Evolutionary conservation across 2,888 invertebrate genomes (phyloP), one percentile per base, ranked within the genome.

Genomic region (Zhuqinia jingwanae): DNA sequence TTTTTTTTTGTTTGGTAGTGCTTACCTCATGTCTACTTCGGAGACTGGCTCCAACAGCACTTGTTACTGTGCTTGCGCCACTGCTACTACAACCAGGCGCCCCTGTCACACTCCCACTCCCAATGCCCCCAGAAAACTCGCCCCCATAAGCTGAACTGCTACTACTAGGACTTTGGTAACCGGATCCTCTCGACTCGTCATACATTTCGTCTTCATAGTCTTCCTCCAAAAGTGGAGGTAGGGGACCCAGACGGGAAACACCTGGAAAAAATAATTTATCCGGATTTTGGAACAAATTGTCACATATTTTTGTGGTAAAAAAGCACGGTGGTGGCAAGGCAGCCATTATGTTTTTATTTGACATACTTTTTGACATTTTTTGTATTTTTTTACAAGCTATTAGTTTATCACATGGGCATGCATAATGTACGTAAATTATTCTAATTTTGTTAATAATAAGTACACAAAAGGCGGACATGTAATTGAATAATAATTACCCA

Each of bases 181-280:
- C 85, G 20, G 73, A 50, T 0, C 73, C 79, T n/a, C 89, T 70
- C 8, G 73, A 20, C 45, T 90, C 90, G 11, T 90, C 90, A 22
- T 89, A 90, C 89, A 90, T 88, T 20, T 90, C 90, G 47, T 90
- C 90, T 42, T 90, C 90, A 70, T 79, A 89, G 79, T 90, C 90
- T 42, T 90, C 90, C 75, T 90, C 90, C 50, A 90, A 65, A 0
- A 90, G 76, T 15, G 90, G 90, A n/a, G 90, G 90, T 20, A 90
- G 68, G 11, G 90, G 90, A 15, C 90, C 90, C 10, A 90, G 87
- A 79, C 90, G 77, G 0, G 90, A 90, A n/a, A 90, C 90, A 88
- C 90, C 90, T 90, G 77, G 65, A 77, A 85, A 77, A 50, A 45
- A 80, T 60, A 45, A 76, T 76, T 76, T 56, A 56, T 11, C n/a